Percentiles rank a stretch among this genome's conserved stretches.
phyloP scores from a whole-genome alignment of 2,113 vertebrate genomes.

The Trichomycterus rosablanca region DNA sequence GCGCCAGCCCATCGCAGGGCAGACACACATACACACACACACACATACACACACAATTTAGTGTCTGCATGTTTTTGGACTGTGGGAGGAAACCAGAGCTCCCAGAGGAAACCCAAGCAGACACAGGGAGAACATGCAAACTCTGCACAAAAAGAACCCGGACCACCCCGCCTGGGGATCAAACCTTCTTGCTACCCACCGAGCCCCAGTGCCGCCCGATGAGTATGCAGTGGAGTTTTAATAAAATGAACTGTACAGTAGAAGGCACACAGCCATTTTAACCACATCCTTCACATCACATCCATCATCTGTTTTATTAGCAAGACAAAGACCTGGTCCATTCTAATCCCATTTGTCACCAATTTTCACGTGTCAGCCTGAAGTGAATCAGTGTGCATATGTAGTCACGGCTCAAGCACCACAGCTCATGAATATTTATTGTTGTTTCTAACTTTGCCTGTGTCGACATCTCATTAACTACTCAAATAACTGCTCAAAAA shows the following conservation, averaged over 20 bases:
- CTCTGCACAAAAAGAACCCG: no score
- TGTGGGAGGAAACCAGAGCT: no score
- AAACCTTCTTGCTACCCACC: no score
- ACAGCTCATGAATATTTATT: slow-evolving; percentile 39
- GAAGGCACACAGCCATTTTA: slow-evolving; percentile 16
- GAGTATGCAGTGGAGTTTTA: no score
- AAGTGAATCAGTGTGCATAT: slow-evolving; percentile 35
- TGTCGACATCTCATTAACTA: slow-evolving; percentile 16
- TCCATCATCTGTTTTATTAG: slow-evolving; percentile 40
- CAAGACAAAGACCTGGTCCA: slow-evolving; percentile 45
- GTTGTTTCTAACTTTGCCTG: slow-evolving; percentile 10
- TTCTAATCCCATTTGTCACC: slow-evolving; percentile 46
- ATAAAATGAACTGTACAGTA: slow-evolving; percentile 1
- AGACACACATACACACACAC: no score
- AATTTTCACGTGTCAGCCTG: slow-evolving; percentile 36
- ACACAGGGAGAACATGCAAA: no score
- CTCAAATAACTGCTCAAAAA: slow-evolving; percentile 30
- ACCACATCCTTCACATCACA: slow-evolving; percentile 21
- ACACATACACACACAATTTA: no score
- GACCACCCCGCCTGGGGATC: no score
- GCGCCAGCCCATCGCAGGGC: no score
- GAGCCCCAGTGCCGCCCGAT: no score
- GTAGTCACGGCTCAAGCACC: slow-evolving; percentile 27
- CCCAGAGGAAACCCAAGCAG: no score
- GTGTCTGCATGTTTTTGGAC: no score